Conservation (phyloP, 2,113 vertebrate species). For the Lasiurus cinereus region DNA sequence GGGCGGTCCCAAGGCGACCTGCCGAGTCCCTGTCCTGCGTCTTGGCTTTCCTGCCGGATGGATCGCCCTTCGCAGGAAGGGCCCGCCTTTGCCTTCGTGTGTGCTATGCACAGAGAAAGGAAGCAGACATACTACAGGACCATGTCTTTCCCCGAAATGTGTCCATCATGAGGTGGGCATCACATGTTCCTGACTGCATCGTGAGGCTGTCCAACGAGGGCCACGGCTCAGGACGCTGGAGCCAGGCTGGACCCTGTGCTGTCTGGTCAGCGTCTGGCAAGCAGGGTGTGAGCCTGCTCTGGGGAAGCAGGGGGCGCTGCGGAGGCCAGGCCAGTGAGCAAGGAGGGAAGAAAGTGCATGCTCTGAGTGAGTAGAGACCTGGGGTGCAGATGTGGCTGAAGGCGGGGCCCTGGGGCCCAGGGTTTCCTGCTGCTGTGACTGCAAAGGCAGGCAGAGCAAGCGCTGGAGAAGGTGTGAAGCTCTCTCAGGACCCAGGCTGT, state of each 20-base stretch:
- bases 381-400: fast-evolving
- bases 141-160: not conserved
- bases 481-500: not conserved
- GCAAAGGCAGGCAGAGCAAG: not conserved
- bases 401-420: not conserved
- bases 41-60: not conserved
- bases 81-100: too few species aligned
- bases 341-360: not conserved
- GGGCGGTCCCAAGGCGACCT: not conserved
- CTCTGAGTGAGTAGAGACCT: not conserved
- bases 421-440: not conserved
- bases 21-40: not conserved
- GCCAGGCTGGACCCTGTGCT: not conserved
- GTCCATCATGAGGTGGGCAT: not conserved
- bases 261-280: too few species aligned
- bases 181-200: not conserved
- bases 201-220: not conserved
- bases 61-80: too few species aligned
- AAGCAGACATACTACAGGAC: not conserved
- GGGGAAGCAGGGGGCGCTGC: not conserved
- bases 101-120: not conserved
- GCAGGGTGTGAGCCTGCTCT: not conserved
- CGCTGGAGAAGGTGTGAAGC: not conserved
- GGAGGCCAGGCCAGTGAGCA: too few species aligned
- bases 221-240: not conserved